Base-by-base conservation (phyloP, 2,888 invertebrate genomes). In the Melanargia galathea region DNA sequence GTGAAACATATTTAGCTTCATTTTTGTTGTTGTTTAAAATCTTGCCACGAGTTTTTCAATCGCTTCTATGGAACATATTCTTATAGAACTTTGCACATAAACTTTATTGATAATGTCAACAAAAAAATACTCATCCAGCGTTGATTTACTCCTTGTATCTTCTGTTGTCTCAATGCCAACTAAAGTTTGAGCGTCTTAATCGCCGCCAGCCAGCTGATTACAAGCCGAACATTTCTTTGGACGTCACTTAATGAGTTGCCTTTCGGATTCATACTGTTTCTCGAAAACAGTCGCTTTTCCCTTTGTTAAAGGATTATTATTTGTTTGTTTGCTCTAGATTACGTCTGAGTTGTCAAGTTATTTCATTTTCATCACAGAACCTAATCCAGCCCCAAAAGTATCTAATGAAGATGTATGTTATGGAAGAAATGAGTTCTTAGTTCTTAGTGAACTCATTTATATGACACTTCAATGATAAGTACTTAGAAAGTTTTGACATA, bases 151-250 rank as follows among this genome's bases (percentile, higher is more conserved):
- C 73, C 54, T 40, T 54, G 72, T 64, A 33, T 20, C 20, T 48
- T 56, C 66, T 73, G 75, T 82, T 86, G 83, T 86, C 83, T 82
- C 80, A 80, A 76, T 78, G 81, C 73, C 78, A 74, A 78, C 73
- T 78, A 74, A 82, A 88, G 79, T 87, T 87, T 84, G 77, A 80
- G 77, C 80, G 78, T 83, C 83, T 85, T 85, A 86, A 85, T 87
- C 81, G 83, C 85, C 84, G 80, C 79, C 70, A 85, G 86, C 84
- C 68, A 84, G 79, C 80, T 87, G 82, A 88, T 87, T 85, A 87
- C 82, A 78, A 65, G 71, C 75, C 78, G 75, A 82, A 82, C 77
- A 81, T 81, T 86, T 83, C 81, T 82, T 82, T 77, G 74, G 79
- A 72, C 77, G 78, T 81, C 80, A 82, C 77, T 80, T 83, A 85